Evolutionary conservation across 2,888 invertebrate genomes (phyloP), one percentile per base, ranked within the genome.

Genomic region (Mamestra brassicae): DNA sequence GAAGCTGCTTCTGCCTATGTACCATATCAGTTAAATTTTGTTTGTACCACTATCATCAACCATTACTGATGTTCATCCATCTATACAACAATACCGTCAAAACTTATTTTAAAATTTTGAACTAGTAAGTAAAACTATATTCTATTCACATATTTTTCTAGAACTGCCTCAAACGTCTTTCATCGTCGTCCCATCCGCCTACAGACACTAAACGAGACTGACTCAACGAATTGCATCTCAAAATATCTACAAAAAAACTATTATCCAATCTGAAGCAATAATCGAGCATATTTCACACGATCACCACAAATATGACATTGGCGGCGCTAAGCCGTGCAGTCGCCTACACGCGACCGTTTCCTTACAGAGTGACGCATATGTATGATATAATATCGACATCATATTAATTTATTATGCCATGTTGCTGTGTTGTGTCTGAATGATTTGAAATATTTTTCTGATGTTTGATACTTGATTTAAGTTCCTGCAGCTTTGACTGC

Each of bases 311-410:
- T 66, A 55, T 80, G 84, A 74, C 81, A 84, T 81, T 81, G 67
- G 80, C 38, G 81, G 84, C 81, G 67, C 75, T 68, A 26, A 81
- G 58, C 80, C n/a, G 54, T 47, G 67, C 81, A 69, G 7, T 60
- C 86, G 71, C 85, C 85, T 74, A 85, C 85, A 62, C 78, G 15
- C 17, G 10, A 36, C 47, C 55, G 65, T 77, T 75, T 86, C 81
- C 71, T 72, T 78, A 81, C 61, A 50, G 50, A 72, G 52, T 84
- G 81, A 82, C 82, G 70, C 81, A 84, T 76, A 60, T 34, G 42
- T 52, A 62, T 67, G 71, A 76, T 81, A 81, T 77, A 81, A 75
- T 78, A 81, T 86, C 69, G 63, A 71, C 50, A 38, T 74, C 52
- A 73, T 80, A 58, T 67, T 47, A 73, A 78, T 83, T 69, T 73